These are phyloP conservation scores for Hassar affinis DNA, from an alignment of 2,113 vertebrate genomes.

Conservation along the genomic window DNA sequence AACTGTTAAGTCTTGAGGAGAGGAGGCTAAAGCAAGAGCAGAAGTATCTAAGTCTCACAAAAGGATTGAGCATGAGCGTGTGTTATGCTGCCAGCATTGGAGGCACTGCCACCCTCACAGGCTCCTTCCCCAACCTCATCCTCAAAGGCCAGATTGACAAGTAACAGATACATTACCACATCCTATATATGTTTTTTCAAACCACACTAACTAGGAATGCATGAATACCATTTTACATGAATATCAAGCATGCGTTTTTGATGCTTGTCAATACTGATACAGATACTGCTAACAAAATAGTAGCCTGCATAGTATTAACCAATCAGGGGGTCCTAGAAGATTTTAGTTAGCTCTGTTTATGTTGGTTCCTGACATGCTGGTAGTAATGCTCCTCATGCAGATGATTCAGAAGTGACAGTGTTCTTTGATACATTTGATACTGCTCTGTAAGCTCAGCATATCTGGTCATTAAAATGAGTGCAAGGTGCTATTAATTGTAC, in stretches of 20 bases:
- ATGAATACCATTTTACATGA: not conserved
- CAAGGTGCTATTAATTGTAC: too few species aligned
- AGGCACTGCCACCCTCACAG: slow-evolving; percentile 88
- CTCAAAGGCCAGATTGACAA: slow-evolving; percentile 84
- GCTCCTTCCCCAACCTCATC: slow-evolving; percentile 87
- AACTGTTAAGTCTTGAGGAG: slow-evolving; percentile 5
- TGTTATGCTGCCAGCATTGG: slow-evolving; percentile 92
- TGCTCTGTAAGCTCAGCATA: not conserved
- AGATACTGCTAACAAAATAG: not conserved
- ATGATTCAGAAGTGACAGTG: too few species aligned
- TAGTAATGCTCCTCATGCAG: too few species aligned
- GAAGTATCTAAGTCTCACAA: slow-evolving; percentile 72
- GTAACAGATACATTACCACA: slow-evolving; percentile 64
- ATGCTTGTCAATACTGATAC: not conserved
- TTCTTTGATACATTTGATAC: too few species aligned
- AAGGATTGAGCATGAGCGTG: slow-evolving; percentile 84
- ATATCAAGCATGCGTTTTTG: not conserved
- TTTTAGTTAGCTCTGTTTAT: too few species aligned
- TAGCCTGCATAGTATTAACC: too few species aligned
- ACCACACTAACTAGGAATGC: slow-evolving; percentile 23
- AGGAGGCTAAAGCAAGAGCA: slow-evolving; percentile 29
- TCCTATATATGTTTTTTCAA: slow-evolving; percentile 72
- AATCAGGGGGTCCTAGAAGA: too few species aligned
- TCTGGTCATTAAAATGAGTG: too few species aligned
- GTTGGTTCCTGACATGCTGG: too few species aligned